These are phyloP conservation scores for Cataglyphis hispanica DNA, from an alignment of 1,140 invertebrate genomes.

Conservation along the genomic window DNA sequence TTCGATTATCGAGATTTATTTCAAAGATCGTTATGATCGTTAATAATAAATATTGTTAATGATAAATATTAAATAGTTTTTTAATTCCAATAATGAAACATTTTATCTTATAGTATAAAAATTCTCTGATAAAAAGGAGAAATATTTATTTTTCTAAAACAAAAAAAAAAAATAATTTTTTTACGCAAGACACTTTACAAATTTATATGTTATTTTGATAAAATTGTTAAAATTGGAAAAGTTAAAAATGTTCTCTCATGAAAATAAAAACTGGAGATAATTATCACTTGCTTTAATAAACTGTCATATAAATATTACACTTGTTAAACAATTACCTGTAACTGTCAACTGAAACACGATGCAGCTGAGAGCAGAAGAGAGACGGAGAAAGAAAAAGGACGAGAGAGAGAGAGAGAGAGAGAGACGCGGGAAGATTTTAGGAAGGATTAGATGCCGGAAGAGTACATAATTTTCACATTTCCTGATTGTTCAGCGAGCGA, in stretches of 20 bases:
- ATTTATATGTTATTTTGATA: neutral
- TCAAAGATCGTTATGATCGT: too few relatives aligned
- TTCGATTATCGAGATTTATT: neutral
- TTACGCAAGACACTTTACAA: neutral
- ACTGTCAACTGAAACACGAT: constrained; percentile 48
- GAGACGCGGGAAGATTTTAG: neutral
- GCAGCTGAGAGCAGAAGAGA: constrained; percentile 14
- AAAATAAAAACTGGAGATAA: constrained; percentile 29
- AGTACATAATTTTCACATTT: constrained; percentile 47
- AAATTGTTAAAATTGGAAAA: neutral
- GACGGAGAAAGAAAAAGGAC: neutral
- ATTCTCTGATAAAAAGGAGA: neutral
- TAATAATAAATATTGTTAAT: neutral
- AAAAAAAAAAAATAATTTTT: neutral
- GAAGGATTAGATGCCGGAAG: constrained; percentile 43
- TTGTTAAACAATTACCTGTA: constrained; percentile 43
- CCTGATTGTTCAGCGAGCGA: constrained; percentile 48
- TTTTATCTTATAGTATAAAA: neutral
- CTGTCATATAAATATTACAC: constrained; percentile 54
- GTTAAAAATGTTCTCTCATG: neutral
- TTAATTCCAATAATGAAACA: neutral
- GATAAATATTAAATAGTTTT: neutral
- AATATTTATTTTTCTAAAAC: neutral
- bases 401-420: neutral
- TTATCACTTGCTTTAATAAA: constrained; percentile 46